Evolutionary conservation across 2,888 invertebrate species (phyloP).

Genomic region (Orthonychiurus folsomi): DNA sequence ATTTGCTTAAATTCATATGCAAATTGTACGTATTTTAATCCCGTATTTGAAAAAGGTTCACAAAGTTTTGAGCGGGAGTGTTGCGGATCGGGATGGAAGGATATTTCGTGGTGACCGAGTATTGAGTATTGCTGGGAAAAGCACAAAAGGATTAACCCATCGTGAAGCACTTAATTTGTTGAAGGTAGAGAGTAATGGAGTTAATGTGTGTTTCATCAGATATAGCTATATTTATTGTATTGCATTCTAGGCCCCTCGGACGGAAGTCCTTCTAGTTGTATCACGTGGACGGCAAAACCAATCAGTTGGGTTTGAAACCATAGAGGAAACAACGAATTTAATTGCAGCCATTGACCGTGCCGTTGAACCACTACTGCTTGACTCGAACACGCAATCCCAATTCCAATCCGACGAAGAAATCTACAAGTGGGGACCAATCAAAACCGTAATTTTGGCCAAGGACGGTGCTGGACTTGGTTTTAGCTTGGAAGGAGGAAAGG

Average conservation of each 20-base stretch:
- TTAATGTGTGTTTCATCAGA: too few species aligned
- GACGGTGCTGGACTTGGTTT: slow-evolving; percentile 87
- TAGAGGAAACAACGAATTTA: slow-evolving; percentile 36
- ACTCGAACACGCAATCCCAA: slow-evolving; percentile 24
- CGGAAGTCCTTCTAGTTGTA: slow-evolving; percentile 69
- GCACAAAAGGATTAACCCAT: slow-evolving; percentile 74
- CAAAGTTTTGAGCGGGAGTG: slow-evolving; percentile 73
- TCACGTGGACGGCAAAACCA: slow-evolving; percentile 50
- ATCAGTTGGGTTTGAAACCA: slow-evolving; percentile 42
- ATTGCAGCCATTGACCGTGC: slow-evolving; percentile 41
- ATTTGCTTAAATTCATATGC: too few species aligned
- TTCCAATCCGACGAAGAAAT: slow-evolving; percentile 34
- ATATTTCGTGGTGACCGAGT: slow-evolving; percentile 80
- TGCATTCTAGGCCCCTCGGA: slow-evolving; percentile 58
- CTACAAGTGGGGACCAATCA: slow-evolving; percentile 50
- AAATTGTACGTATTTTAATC: too few species aligned
- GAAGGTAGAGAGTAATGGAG: too few species aligned
- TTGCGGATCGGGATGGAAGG: slow-evolving; percentile 76
- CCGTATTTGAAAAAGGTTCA: slow-evolving; percentile 74
- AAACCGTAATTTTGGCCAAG: slow-evolving; percentile 51
- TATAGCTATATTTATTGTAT: too few species aligned
- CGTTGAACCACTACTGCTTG: slow-evolving; percentile 28
- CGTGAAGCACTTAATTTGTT: slow-evolving; percentile 76
- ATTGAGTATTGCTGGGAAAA: slow-evolving; percentile 76
- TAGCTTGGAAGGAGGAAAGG: slow-evolving; percentile 86